phyloP scores from a whole-genome alignment of 30 jellyfish, hydroid and myxozoan species.

The Chrysaora quinquecirrha region DNA sequence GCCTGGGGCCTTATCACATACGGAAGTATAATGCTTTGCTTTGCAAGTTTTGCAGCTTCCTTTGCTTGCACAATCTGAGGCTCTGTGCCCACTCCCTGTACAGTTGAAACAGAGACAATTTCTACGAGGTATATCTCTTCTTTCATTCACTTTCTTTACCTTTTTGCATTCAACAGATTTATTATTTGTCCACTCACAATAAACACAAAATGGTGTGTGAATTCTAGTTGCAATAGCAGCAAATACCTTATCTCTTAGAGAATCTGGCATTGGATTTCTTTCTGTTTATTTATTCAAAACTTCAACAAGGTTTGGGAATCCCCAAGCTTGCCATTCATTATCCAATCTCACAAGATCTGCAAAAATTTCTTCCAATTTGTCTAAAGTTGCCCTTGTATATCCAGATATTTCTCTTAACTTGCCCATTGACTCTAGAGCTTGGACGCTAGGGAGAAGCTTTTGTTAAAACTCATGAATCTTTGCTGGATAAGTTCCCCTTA shows the following conservation, averaged over 20 bases:
- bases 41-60: constrained; percentile 1
- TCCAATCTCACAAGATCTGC: neutral
- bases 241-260: neutral
- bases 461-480: neutral
- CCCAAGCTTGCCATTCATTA: neutral
- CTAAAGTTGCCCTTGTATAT: neutral
- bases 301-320: neutral
- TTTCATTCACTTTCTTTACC: neutral
- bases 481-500: neutral
- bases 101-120: neutral
- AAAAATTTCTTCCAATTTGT: neutral
- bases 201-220: neutral
- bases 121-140: neutral
- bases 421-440: neutral
- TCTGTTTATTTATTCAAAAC: neutral
- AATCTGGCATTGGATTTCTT: neutral
- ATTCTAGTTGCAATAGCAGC: neutral
- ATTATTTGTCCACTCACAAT: neutral
- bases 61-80: constrained; percentile 1
- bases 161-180: neutral
- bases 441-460: neutral
- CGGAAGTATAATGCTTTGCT: neutral
- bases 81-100: constrained; percentile 1
- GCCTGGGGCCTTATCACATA: neutral
- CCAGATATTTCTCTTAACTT: neutral